Base-by-base conservation (phyloP, 2,888 invertebrate species). In the Tuta absoluta region DNA sequence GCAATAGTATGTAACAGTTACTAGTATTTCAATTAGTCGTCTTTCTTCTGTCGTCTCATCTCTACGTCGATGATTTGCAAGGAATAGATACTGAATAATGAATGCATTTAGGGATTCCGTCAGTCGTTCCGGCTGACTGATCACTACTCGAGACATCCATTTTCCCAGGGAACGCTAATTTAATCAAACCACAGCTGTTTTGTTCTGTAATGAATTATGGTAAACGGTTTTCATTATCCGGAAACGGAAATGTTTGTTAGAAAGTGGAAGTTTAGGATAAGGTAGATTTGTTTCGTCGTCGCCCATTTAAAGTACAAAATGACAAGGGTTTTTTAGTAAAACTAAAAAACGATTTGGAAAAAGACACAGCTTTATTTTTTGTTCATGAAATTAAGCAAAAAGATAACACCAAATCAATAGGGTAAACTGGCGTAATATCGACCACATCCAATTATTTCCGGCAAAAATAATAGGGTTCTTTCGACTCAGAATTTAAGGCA, bases 71-170 rank as follows among this genome's bases (percentile, higher is more conserved):
- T 77, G 75, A 79, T 82, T 82, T 78, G 69, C 71, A 72, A 71
- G 73, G 79, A 84, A 82, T 85, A 79, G 77, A 77, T 76, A 75
- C 78, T 85, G 85, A 86, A 86, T 87, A 84, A 87, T 84, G 82
- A 84, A 88, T 84, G 77, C 75, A 68, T 71, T 72, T 69, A 69
- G 71, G 74, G 74, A n/a, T 66, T 33, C 28, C 59, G 65, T 62
- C 49, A 53, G 62, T 60, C 53, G 53, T 53, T 49, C 33, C 45
- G 33, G 37, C 62, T 61, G 59, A 59, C 23, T 21, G 61, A 62
- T 64, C 33, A 56, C 53, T 60, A 64, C 59, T 59, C 64, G 63
- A 51, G 61, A 64, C 53, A 59, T 63, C 63, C 65, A 65, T 33
- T 49, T 38, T 38, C 53, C 60, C 61, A 38, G 51, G 65, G 59